Percentiles rank a stretch among this genome's conserved stretches.
Evolutionary conservation across 2,797 vertebrate genomes (phyloP).

Genomic region (Chrosomus eos): DNA sequence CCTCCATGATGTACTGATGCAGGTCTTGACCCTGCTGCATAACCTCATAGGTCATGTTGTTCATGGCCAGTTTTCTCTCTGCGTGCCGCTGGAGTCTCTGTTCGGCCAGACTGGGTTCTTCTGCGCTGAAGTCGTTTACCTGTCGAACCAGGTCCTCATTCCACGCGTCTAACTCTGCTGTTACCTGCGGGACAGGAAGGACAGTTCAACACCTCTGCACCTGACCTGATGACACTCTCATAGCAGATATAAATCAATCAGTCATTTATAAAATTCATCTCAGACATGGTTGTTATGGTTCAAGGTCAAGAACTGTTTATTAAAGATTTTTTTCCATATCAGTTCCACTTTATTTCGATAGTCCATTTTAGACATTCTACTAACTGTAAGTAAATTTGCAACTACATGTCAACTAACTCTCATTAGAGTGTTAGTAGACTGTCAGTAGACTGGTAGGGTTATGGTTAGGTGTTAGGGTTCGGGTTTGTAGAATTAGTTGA

Average conservation of each 20-base stretch:
- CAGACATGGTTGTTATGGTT: not conserved
- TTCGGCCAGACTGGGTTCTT: constrained; percentile 90
- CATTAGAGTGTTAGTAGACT: no score
- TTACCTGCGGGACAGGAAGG: constrained; percentile 79
- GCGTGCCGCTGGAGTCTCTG: constrained; percentile 92
- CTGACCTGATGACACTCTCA: not conserved
- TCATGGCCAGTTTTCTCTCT: constrained; percentile 92
- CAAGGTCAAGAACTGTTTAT: not conserved
- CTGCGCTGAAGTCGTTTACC: constrained; percentile 87
- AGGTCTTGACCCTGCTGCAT: constrained; percentile 96
- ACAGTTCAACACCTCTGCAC: not conserved
- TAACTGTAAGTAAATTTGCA: no score
- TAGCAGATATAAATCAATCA: not conserved
- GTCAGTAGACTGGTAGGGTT: no score
- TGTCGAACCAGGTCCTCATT: constrained; percentile 94
- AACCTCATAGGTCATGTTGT: constrained; percentile 96
- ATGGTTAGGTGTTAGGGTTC: no score
- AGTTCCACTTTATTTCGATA: no score
- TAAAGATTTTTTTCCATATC: not conserved
- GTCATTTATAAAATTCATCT: not conserved
- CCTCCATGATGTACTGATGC: constrained; percentile 98
- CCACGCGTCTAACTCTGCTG: constrained; percentile 94
- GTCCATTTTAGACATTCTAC: no score
- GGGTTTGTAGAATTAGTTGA: no score
- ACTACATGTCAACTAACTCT: no score